Evolutionary conservation across 2,888 invertebrate species (phyloP).

Genomic region (Callyntrura sp.): DNA sequence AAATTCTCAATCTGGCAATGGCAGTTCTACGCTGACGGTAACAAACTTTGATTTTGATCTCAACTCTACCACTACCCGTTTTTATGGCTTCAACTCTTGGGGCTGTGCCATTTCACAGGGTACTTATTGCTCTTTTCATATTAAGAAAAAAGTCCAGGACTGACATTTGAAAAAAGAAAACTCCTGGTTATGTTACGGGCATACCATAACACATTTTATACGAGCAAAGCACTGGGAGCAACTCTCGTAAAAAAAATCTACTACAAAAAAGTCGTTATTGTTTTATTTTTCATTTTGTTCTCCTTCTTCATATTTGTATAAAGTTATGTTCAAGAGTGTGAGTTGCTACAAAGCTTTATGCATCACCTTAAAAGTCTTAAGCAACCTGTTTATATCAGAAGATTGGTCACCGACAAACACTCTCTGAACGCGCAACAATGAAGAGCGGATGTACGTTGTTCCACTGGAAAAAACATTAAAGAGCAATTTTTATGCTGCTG

Average conservation of each 20-base stretch:
- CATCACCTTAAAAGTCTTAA: conserved; percentile 25
- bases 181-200: no score
- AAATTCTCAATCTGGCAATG: not conserved
- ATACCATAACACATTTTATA: not conserved
- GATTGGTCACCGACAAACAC: conserved; percentile 1
- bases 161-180: not conserved
- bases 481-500: conserved; percentile 35
- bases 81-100: conserved; percentile 37
- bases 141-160: conserved; percentile 1
- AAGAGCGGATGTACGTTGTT: conserved; percentile 57
- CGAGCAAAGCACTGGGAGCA: not conserved
- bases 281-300: conserved; percentile 36
- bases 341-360: conserved; percentile 39
- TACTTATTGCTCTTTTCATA: conserved; percentile 16
- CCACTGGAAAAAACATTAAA: conserved; percentile 3
- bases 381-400: conserved; percentile 49
- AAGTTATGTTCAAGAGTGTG: not conserved
- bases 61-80: not conserved
- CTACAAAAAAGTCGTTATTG: conserved; percentile 37
- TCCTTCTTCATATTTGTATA: not conserved
- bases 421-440: no score
- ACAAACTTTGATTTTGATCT: conserved; percentile 49
- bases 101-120: conserved; percentile 56
- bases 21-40: not conserved
- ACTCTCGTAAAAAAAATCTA: not conserved